Evolutionary conservation across 1,140 invertebrate species (phyloP).

Genomic region (Idris sp.): DNA sequence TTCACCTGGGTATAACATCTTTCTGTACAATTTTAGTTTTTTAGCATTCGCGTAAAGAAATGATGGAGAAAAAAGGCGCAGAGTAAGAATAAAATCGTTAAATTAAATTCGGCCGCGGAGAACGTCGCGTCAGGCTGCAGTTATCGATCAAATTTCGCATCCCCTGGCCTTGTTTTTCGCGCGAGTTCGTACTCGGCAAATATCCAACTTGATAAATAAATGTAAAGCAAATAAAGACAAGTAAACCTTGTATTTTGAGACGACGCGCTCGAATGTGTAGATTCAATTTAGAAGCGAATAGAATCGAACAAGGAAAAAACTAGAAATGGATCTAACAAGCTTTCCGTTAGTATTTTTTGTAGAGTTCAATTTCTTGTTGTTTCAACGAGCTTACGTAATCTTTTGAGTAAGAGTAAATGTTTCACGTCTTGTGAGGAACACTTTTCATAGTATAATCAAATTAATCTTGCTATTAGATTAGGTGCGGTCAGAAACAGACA

Average conservation of each 20-base stretch:
- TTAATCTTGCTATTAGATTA: slow-evolving; percentile 20
- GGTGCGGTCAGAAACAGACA: slow-evolving; percentile 10
- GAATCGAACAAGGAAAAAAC: slow-evolving; percentile 13
- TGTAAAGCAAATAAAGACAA: slow-evolving; percentile 37
- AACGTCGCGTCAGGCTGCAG: slow-evolving; percentile 30
- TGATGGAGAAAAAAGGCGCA: slow-evolving; percentile 14
- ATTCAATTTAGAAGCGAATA: slow-evolving; percentile 29
- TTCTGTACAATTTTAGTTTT: slow-evolving; percentile 40
- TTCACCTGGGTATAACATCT: slow-evolving; percentile 35
- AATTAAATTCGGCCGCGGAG: slow-evolving; percentile 39
- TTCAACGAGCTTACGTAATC: slow-evolving; percentile 37
- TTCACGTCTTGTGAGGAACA: slow-evolving; percentile 20
- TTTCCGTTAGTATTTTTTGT: slow-evolving; percentile 31
- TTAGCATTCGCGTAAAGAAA: slow-evolving; percentile 8
- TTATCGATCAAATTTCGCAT: slow-evolving; percentile 47
- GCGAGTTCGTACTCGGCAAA: slow-evolving; percentile 23
- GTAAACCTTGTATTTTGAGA: slow-evolving; percentile 31
- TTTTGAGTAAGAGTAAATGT: slow-evolving; percentile 26
- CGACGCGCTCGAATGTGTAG: slow-evolving; percentile 4
- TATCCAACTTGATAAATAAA: slow-evolving; percentile 50
- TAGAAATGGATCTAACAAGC: slow-evolving; percentile 46
- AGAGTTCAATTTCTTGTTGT: slow-evolving; percentile 22
- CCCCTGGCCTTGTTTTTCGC: slow-evolving; percentile 25
- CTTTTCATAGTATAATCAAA: slow-evolving; percentile 21
- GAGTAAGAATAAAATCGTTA: slow-evolving; percentile 42